Evolutionary conservation across 1,140 invertebrate species (phyloP).

Genomic region (Tetranychus urticae): DNA sequence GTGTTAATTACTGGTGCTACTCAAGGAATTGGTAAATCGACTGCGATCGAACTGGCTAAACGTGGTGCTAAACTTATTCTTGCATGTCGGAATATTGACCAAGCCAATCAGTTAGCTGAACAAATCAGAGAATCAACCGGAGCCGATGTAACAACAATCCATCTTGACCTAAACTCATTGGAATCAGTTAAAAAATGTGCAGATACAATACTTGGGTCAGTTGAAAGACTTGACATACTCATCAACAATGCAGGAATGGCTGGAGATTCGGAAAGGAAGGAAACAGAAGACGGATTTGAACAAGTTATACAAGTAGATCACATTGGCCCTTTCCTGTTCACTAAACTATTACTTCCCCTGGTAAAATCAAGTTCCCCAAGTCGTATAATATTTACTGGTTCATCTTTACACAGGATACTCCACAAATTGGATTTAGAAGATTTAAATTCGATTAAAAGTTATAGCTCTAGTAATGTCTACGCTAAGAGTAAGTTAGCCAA

Average conservation of each 20-base stretch:
- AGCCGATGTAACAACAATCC: slow-evolving; percentile 46
- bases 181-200: slow-evolving; percentile 51
- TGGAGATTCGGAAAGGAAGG: neutral
- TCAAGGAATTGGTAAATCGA: slow-evolving; percentile 65
- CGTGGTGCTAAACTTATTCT: slow-evolving; percentile 51
- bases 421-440: slow-evolving; percentile 1
- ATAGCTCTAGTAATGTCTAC: slow-evolving; percentile 32
- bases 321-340: slow-evolving; percentile 29
- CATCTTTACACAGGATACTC: neutral
- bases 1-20: slow-evolving; percentile 62
- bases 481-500: slow-evolving; percentile 67
- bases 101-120: slow-evolving; percentile 42
- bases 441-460: slow-evolving; percentile 2
- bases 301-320: too few relatives aligned
- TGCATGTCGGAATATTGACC: slow-evolving; percentile 48
- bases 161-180: slow-evolving; percentile 53
- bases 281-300: too few relatives aligned
- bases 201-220: neutral
- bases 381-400: slow-evolving; percentile 1
- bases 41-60: slow-evolving; percentile 40
- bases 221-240: slow-evolving; percentile 21
- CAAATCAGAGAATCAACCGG: slow-evolving; percentile 43
- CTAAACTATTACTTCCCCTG: slow-evolving; percentile 49
- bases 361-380: neutral
- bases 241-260: neutral